Evolutionary conservation across 2,113 vertebrate genomes (phyloP).

Genomic region (Aegithalos caudatus): DNA sequence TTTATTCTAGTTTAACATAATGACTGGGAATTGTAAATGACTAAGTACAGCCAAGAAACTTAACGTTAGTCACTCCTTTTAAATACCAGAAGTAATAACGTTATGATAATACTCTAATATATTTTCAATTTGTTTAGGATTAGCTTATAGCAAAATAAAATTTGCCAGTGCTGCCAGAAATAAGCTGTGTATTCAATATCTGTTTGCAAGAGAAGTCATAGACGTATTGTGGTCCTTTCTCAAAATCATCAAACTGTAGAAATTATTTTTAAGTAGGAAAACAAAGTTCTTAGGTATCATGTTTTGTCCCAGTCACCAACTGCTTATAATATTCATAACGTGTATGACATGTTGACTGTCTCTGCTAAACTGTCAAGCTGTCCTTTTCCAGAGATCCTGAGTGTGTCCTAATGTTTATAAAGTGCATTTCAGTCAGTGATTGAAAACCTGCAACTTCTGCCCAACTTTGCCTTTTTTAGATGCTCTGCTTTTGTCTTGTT

Average conservation of each 20-base stretch:
- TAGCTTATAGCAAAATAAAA: not conserved
- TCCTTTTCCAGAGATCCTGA: not conserved
- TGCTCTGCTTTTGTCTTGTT: not conserved
- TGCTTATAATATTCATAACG: not conserved
- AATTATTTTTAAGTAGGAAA: not conserved
- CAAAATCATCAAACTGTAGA: not conserved
- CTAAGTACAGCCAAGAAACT: not conserved
- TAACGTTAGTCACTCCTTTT: rapidly evolving
- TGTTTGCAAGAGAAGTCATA: not conserved
- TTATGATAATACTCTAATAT: not conserved
- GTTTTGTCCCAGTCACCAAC: not conserved
- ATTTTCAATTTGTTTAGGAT: not conserved
- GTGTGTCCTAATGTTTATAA: not conserved
- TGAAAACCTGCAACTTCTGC: not conserved
- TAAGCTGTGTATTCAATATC: not conserved
- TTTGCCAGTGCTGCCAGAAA: not conserved
- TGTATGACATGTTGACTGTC: too few relatives aligned
- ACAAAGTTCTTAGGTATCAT: not conserved
- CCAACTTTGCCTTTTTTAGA: not conserved
- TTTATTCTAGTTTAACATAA: not conserved
- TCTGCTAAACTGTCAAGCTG: not conserved
- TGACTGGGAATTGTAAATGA: not conserved
- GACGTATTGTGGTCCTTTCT: not conserved
- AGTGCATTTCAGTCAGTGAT: not conserved
- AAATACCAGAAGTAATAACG: not conserved